Base-by-base conservation (phyloP, 2,113 vertebrate genomes). In the Pitta sordida region DNA sequence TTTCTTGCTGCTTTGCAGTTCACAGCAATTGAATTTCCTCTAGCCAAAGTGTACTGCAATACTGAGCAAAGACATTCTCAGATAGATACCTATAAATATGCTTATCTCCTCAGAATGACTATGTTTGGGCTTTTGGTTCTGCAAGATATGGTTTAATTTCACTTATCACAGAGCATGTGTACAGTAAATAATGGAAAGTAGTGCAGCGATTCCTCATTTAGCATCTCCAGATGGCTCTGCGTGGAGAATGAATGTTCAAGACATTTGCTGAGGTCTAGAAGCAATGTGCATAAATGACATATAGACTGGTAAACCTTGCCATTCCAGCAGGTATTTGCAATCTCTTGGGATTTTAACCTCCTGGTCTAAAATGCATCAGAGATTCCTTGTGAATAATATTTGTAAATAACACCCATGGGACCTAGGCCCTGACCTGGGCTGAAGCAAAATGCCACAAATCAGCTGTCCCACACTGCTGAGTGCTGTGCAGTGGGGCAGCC, bases 121-220 rank as follows among this genome's bases (percentile, higher is more conserved):
- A 4, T 36, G 15, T 44, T 53, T 64, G 37, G 53, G 49, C 29
- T 79, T 91, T 87, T 68, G 48, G 39, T 69, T 91, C 78, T 85
- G 58, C 58, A 85, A 87, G 16, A 44, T 2, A 5, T 69, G 69
- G 29, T 89, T 91, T 81, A 63, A 86, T 94, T 88, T 91, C 48
- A 76, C 23, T 76, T 85, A 51, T 76, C 36, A 24, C 34, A 34
- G 39, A 29, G 32, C 44, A 68, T 0, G 0, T 53, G 37, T 32
- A 58, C 29, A 29, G 46, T 44, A 76, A 83, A 53, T 65, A 77
- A 74, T 21, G 17, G 36, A 69, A 78, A 75, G 22, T 44, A 63
- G 22, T 37, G 16, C 52, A 86, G 43, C 34, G 27, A 39, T 75
- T 83, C 81, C 52, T 89, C 30, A 64, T 78, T 78, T 81, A 86